Evolutionary conservation across 2,888 invertebrate genomes (phyloP), one percentile per base, ranked within the genome.

Genomic region (Busseola fusca): DNA sequence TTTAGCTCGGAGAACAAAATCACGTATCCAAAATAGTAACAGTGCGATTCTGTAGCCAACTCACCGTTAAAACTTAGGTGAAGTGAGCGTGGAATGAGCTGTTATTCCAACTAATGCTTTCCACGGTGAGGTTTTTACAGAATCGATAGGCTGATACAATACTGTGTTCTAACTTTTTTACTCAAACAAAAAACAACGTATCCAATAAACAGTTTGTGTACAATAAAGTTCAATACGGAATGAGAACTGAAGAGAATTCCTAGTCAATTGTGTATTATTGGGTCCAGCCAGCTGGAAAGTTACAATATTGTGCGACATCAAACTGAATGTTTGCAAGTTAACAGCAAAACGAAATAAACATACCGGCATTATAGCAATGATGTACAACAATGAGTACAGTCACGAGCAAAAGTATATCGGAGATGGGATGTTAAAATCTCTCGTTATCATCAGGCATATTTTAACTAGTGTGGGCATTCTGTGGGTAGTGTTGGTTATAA

Each of bases 251-350:
- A n/a, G 63, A 37, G 57, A 60, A 74, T 75, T 75, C 45, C 56
- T 21, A 54, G 30, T 18, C 74, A 78, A 60, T 74, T 64, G 63
- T 64, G 48, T 52, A 54, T 58, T 64, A 27, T 62, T 42, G 16
- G 7, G 34, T 62, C 12, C 48, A 54, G 37, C 48, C 30, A 58
- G 48, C 50, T 54, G 62, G 34, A 58, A 80, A 65, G 57, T 65
- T 65, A 52, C 18, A 27, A n/a, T 21, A 54, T 54, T 64, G 48
- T 54, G 45, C 10, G 52, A 45, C 50, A 74, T 60, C n/a, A 76
- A 64, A 69, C 63, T 80, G 54, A 60, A 76, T 37, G 65, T 70
- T 58, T 27, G 50, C 40, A 60, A 80, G 59, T 74, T 60, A 45
- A 27, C 59, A 45, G 56, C 45, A 14, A 64, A 74, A 64, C 27